Base-by-base conservation (phyloP, 2,113 vertebrate genomes). In the Apeltes quadracus region DNA sequence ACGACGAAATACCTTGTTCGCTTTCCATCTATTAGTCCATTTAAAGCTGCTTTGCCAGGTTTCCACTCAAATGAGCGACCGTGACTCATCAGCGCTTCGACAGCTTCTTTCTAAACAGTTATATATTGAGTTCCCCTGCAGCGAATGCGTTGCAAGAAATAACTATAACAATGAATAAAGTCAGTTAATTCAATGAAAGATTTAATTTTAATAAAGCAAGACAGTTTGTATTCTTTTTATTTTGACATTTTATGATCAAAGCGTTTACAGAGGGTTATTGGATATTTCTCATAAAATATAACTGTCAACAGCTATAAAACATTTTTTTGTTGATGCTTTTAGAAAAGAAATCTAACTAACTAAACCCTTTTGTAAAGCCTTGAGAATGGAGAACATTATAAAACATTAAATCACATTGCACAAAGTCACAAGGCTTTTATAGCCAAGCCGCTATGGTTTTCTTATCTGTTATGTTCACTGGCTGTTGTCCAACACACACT, bases 381-480 rank as follows among this genome's bases (percentile, higher is more conserved):
- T 23, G 3, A 22, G 48, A 50, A 50, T 50, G 23, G n/a, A 50
- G 48, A 51, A 6, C 32, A 34, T 34, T 34, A 34, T 6, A 18
- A 56, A 18, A 10, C 11, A 58, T 22, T 7, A 61, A 53, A 18
- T 36, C 20, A 23, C 29, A 22, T 66, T 34, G 41, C 25, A 58
- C 25, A 68, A 32, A 61, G 16, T 67, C 36, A 55, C n/a, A 61
- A 54, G 54, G 11, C 4, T 4, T 61, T 68, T 56, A 68, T 56
- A 5, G 36, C 16, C 5, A 25, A 44, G 48, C 64, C 34, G 15
- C 10, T 44, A 54, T 32, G n/a, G 44, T 54, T 22, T 46, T 27
- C 65, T 62, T 63, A 63, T 63, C 66, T 12, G 16, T 39, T 22
- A 15, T 70, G 61, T 41, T 23, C 18, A 62, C 75, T 70, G 67